These are phyloP conservation scores for Drosophila tsacasi DNA, from an alignment of 1,140 invertebrate species.

Conservation along the genomic window DNA sequence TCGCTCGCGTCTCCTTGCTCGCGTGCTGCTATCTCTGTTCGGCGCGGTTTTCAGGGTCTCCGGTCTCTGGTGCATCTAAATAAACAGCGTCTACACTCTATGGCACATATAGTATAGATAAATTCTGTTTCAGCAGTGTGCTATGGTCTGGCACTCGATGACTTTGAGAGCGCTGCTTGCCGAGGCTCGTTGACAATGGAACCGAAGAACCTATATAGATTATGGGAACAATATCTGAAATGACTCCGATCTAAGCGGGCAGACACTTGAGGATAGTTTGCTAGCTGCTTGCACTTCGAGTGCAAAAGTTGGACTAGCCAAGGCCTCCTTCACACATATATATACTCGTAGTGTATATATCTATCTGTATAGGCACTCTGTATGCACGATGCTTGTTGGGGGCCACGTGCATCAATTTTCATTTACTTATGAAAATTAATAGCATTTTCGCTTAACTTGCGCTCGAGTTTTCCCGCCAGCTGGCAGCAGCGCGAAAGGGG, in stretches of 20 bases:
- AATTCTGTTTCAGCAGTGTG: conserved; percentile 39
- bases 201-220: conserved; percentile 34
- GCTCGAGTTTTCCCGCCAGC: conserved; percentile 40
- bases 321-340: conserved; percentile 8
- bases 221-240: conserved; percentile 33
- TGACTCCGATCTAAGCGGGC: conserved; percentile 36
- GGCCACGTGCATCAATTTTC: conserved; percentile 55
- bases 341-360: background rate
- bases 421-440: conserved; percentile 71
- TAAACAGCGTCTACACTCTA: conserved; percentile 49
- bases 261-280: conserved; percentile 30
- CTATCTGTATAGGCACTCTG: conserved; percentile 3
- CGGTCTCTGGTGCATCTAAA: conserved; percentile 72
- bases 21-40: conserved; percentile 30
- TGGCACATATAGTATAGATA: conserved; percentile 24
- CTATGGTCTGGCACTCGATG: conserved; percentile 30
- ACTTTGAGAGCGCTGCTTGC: conserved; percentile 36
- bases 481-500: conserved; percentile 22
- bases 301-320: conserved; percentile 27
- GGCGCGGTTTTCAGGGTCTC: conserved; percentile 65
- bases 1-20: conserved; percentile 37
- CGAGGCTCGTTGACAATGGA: conserved; percentile 35
- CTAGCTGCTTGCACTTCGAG: conserved; percentile 17
- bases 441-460: conserved; percentile 62
- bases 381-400: background rate